Evolutionary conservation across 2,888 invertebrate species (phyloP), one percentile per base, ranked within the genome.

Genomic region (Villa cingulata): DNA sequence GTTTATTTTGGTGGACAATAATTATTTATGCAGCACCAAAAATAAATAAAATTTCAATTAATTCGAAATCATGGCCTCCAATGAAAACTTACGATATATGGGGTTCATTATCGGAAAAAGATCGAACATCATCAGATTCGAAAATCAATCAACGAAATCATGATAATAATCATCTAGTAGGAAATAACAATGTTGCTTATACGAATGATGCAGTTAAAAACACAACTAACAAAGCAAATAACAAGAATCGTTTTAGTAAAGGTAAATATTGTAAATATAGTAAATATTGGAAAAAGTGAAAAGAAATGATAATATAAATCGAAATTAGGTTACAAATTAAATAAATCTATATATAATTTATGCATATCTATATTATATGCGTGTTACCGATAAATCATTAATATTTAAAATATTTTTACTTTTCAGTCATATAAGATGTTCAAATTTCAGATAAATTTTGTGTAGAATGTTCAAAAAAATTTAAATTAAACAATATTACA

Each of bases 1-100:
- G 44, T 47, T 17, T 19, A 20, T 16, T 45, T 10, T 49, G 34
- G 45, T 17, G 16, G 15, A 43, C 19, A 10, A 34, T 15, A n/a
- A 4, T 16, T 3, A 7, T 45, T 29, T 43, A 32, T 36, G 45
- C 41, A 20, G 43, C 37, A 16, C 41, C 42, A 36, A 17, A 43
- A 32, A 12, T 32, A 12, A 9, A 32, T 14, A 4, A 4, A 12
- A 12, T 3, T n/a, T n/a, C n/a, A 5, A 12, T 12, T 12, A 32
- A 32, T 32, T 32, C 29, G 4, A 55, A 51, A 37, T 46, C 54
- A 41, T 66, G 66, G 68, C 64, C 67, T 51, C 58, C 59, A 43
- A 58, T 65, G 60, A 62, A 58, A 48, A 61, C 60, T 54, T 59
- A 60, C 51, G 63, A 68, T 57, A 67, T 68, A 51, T 68, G 68